Evolutionary conservation across 2,113 vertebrate genomes (phyloP).

Genomic region (Bos javanicus): DNA sequence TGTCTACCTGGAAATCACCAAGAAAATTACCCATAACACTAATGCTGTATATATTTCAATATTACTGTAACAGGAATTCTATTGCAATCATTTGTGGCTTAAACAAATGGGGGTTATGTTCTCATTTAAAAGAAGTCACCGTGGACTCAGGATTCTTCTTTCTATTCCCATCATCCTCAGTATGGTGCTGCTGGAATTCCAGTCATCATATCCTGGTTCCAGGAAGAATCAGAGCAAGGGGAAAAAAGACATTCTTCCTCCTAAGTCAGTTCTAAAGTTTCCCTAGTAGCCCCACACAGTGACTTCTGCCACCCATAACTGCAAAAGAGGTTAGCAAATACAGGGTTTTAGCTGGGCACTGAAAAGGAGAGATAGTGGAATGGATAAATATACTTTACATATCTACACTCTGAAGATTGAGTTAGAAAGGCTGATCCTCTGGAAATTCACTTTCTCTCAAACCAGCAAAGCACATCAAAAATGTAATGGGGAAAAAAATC

Average conservation of each 20-base stretch:
- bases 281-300: background rate
- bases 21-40: background rate
- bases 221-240: background rate
- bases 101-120: background rate
- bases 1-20: background rate
- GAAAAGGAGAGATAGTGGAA: background rate
- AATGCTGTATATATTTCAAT: background rate
- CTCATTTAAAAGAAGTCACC: background rate
- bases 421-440: background rate
- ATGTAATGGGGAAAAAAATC: background rate
- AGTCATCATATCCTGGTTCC: background rate
- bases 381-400: background rate
- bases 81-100: background rate
- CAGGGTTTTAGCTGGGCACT: background rate
- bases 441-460: background rate
- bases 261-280: background rate
- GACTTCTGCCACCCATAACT: background rate
- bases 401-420: background rate
- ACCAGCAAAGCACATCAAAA: background rate
- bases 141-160: background rate
- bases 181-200: background rate
- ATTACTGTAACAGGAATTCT: background rate
- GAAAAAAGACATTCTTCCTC: background rate
- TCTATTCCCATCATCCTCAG: background rate
- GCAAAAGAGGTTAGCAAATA: background rate